Conservation (phyloP, 2,888 invertebrate genomes). For the Caenorhabditis imperialis region DNA sequence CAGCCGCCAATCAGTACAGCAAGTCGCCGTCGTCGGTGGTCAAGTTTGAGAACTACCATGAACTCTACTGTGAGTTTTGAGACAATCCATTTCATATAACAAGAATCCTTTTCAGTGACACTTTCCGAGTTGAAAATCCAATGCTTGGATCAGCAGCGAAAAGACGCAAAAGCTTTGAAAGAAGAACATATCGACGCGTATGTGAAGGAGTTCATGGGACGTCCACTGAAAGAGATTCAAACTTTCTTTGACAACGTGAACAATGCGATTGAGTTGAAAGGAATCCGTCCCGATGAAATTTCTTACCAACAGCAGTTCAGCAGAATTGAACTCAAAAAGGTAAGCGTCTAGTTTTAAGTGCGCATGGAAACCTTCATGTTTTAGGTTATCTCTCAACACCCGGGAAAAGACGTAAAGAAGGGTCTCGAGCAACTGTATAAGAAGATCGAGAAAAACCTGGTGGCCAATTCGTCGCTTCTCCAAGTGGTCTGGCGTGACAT, state of each 20-base stretch:
- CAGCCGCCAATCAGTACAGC: constrained; percentile 86
- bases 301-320: constrained; percentile 97
- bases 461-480: constrained; percentile 79
- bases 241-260: constrained; percentile 97
- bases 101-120: constrained; percentile 61
- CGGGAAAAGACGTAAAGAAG: constrained; percentile 84
- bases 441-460: constrained; percentile 93
- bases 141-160: constrained; percentile 88
- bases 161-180: constrained; percentile 91
- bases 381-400: constrained; percentile 89
- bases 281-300: constrained; percentile 96
- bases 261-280: constrained; percentile 88
- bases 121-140: constrained; percentile 91
- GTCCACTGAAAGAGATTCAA: constrained; percentile 92
- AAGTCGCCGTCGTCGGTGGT: constrained; percentile 94
- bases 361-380: not conserved
- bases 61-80: constrained; percentile 83
- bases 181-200: constrained; percentile 91
- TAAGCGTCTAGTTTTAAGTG: constrained; percentile 78
- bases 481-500: constrained; percentile 98
- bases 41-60: constrained; percentile 96
- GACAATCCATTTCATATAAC: no score
- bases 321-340: constrained; percentile 94
- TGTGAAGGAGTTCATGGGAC: constrained; percentile 93
- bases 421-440: constrained; percentile 75